Evolutionary conservation across 2,113 vertebrate species (phyloP).

Genomic region (Camelus bactrianus): DNA sequence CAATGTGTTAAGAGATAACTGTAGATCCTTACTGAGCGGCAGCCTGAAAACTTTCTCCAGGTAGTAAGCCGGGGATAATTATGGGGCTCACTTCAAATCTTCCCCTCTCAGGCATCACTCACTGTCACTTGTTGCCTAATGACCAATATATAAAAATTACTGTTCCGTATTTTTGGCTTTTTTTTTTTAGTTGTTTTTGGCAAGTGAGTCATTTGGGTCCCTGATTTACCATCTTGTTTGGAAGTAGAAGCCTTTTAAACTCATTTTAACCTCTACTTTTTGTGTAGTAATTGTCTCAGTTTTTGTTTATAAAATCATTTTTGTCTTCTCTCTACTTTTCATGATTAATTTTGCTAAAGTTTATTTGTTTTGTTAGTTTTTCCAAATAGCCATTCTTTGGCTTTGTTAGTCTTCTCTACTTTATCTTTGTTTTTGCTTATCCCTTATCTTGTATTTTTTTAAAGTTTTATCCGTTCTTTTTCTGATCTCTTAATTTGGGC

Average conservation of each 20-base stretch:
- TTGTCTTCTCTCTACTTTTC: neutral
- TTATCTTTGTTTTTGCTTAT: neutral
- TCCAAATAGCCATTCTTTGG: neutral
- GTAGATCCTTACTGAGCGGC: neutral
- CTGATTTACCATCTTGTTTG: neutral
- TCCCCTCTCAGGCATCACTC: neutral
- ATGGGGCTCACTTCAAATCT: neutral
- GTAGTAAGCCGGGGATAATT: neutral
- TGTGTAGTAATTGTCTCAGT: neutral
- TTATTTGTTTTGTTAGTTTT: conserved; percentile 39
- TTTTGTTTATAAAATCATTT: neutral
- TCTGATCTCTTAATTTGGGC: neutral
- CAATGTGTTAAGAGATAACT: neutral
- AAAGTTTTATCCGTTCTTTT: neutral
- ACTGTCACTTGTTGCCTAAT: neutral
- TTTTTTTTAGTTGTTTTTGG: neutral
- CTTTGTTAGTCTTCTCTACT: neutral
- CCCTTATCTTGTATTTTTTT: neutral
- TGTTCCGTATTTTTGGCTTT: neutral
- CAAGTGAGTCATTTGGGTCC: neutral
- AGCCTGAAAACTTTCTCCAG: neutral
- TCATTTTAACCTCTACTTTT: neutral
- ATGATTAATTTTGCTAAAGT: neutral
- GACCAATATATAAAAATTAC: neutral
- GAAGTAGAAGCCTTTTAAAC: neutral